A percentile compares a stretch with the other conserved stretches of the same genome.
Evolutionary conservation across 2,797 vertebrate genomes (phyloP).

Genomic region (Channa striata): DNA sequence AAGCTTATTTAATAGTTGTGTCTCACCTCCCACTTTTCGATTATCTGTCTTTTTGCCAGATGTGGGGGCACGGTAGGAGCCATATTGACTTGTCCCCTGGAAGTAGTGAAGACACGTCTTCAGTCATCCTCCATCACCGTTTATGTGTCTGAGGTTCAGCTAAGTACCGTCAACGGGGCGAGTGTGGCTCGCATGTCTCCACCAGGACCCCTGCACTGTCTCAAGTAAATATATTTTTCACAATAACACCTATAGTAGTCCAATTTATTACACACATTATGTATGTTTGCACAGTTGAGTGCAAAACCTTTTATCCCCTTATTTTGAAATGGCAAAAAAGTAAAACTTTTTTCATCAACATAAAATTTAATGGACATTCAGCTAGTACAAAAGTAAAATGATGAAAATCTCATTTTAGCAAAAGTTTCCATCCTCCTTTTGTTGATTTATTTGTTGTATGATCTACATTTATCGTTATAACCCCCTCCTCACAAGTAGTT

Average conservation of each 20-base stretch:
- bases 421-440: too few relatives aligned
- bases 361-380: too few relatives aligned
- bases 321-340: too few relatives aligned
- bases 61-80: slow-evolving; percentile 99
- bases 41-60: slow-evolving; percentile 74
- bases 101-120: slow-evolving; percentile 97
- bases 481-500: too few relatives aligned
- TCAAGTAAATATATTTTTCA: slow-evolving; percentile 88
- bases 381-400: too few relatives aligned
- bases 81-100: slow-evolving; percentile 97
- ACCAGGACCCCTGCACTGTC: slow-evolving; percentile 94
- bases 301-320: too few relatives aligned
- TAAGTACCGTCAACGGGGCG: slow-evolving; percentile 92
- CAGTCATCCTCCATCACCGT: slow-evolving; percentile 95
- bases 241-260: background rate
- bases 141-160: slow-evolving; percentile 96
- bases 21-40: slow-evolving; percentile 4
- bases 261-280: background rate
- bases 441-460: too few relatives aligned
- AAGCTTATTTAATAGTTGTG: background rate
- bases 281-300: background rate
- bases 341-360: too few relatives aligned
- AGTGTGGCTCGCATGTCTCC: slow-evolving; percentile 89
- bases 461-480: too few relatives aligned
- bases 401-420: too few relatives aligned